These are phyloP conservation scores for Erannis defoliaria DNA, from an alignment of 2,888 invertebrate genomes.

Conservation along the genomic window DNA sequence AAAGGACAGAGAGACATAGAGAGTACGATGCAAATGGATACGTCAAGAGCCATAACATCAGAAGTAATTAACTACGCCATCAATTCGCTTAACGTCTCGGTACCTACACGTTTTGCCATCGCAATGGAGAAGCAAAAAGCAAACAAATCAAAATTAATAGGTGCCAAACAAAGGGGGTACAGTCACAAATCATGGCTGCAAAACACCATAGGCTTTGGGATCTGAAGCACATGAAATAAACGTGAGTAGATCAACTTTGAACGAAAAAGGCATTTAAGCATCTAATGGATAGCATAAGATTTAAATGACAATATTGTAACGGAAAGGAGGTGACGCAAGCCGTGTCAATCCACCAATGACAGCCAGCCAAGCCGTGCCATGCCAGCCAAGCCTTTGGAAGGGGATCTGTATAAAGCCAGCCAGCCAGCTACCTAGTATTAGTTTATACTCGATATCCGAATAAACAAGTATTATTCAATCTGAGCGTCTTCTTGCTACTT, in stretches of 20 bases:
- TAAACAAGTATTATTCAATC: too few relatives aligned
- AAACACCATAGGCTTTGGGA: constrained; percentile 40
- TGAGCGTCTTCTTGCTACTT: too few relatives aligned
- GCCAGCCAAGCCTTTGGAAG: too few relatives aligned
- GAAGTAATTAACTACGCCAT: constrained; percentile 17
- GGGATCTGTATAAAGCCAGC: too few relatives aligned
- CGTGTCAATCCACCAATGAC: too few relatives aligned
- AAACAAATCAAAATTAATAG: constrained; percentile 40
- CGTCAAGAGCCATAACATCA: not conserved
- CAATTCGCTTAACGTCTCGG: constrained; percentile 14
- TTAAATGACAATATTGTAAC: not conserved
- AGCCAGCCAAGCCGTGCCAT: too few relatives aligned
- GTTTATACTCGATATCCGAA: too few relatives aligned
- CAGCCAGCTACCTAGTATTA: too few relatives aligned
- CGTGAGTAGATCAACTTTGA: constrained; percentile 19
- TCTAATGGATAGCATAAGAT: not conserved
- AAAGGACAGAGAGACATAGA: not conserved
- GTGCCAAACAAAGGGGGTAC: constrained; percentile 31
- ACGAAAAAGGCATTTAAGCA: not conserved
- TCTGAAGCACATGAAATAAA: constrained; percentile 10
- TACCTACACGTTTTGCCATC: constrained; percentile 25
- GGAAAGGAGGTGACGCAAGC: too few relatives aligned
- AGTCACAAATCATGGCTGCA: constrained; percentile 37
- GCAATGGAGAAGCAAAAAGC: constrained; percentile 28
- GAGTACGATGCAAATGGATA: not conserved